These are phyloP conservation scores for Caenorhabditis briggsae DNA, from an alignment of 1,140 invertebrate genomes.

Conservation along the genomic window DNA sequence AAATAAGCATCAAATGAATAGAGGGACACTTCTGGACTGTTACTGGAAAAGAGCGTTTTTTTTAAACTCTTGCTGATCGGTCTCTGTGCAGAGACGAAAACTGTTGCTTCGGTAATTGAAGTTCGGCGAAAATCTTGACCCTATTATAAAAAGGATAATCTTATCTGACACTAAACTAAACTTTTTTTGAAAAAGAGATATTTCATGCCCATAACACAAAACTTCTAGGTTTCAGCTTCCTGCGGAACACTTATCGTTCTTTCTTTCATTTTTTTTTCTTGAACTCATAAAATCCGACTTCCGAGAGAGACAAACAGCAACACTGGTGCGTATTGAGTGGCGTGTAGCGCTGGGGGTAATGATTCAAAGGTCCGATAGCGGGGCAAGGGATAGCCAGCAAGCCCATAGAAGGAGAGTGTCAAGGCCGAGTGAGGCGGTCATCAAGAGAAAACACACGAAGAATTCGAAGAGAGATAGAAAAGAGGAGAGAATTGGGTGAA, in stretches of 20 bases:
- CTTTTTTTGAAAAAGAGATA: too few relatives aligned
- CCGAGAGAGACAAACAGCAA: neutral
- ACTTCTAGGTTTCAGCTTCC: too few relatives aligned
- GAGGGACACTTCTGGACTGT: too few relatives aligned
- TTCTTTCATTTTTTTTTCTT: too few relatives aligned
- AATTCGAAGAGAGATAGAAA: neutral
- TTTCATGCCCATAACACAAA: too few relatives aligned
- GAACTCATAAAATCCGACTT: neutral
- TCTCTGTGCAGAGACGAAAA: too few relatives aligned
- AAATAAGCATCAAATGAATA: too few relatives aligned
- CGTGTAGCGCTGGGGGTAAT: neutral
- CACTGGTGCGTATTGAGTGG: conserved; percentile 43
- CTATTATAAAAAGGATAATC: too few relatives aligned
- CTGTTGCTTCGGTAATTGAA: too few relatives aligned
- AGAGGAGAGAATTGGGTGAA: neutral
- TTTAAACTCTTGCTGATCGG: too few relatives aligned
- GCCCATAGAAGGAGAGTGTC: conserved; percentile 35
- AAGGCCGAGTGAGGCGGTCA: conserved; percentile 32
- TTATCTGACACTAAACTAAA: too few relatives aligned
- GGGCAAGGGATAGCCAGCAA: conserved; percentile 1
- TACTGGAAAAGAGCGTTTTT: neutral
- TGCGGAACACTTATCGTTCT: neutral
- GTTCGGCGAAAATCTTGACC: too few relatives aligned
- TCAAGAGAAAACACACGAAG: conserved; percentile 21
- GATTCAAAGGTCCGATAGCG: conserved; percentile 47